These are phyloP conservation scores for Callipepla californica DNA, from an alignment of 2,113 vertebrate species.

Conservation along the genomic window DNA sequence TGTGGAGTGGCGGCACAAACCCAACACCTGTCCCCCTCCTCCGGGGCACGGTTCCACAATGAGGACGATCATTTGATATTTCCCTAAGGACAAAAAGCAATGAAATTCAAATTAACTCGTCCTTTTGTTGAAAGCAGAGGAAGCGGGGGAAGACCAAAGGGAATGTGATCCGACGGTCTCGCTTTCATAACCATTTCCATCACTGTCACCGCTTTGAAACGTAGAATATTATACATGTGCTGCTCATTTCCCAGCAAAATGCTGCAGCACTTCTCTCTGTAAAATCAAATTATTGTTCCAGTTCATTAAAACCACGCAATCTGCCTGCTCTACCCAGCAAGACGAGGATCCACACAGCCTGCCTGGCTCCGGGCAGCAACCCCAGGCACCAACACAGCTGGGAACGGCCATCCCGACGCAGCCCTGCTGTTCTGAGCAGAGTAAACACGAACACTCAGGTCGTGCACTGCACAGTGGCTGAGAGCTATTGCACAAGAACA, in stretches of 20 bases:
- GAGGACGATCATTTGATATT: neutral
- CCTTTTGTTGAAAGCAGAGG: neutral
- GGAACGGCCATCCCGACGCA: neutral
- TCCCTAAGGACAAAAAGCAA: slow-evolving; percentile 40
- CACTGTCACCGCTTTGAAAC: neutral
- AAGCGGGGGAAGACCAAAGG: neutral
- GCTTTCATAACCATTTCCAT: neutral
- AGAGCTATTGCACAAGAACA: neutral
- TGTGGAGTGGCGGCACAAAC: neutral
- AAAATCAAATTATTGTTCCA: neutral
- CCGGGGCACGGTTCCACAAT: neutral
- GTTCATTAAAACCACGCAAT: neutral
- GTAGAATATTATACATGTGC: neutral
- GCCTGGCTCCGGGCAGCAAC: neutral
- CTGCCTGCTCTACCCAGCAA: neutral
- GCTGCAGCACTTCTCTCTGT: neutral
- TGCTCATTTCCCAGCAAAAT: neutral
- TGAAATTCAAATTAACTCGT: slow-evolving; percentile 56
- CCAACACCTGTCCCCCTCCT: slow-evolving; percentile 33
- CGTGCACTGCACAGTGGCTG: accelerated
- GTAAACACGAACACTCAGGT: neutral
- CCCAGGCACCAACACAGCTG: neutral
- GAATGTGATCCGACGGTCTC: neutral
- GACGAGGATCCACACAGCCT: accelerated
- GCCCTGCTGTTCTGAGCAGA: neutral